phyloP scores from a whole-genome alignment of 2,113 vertebrate species.

The Phocoena phocoena region DNA sequence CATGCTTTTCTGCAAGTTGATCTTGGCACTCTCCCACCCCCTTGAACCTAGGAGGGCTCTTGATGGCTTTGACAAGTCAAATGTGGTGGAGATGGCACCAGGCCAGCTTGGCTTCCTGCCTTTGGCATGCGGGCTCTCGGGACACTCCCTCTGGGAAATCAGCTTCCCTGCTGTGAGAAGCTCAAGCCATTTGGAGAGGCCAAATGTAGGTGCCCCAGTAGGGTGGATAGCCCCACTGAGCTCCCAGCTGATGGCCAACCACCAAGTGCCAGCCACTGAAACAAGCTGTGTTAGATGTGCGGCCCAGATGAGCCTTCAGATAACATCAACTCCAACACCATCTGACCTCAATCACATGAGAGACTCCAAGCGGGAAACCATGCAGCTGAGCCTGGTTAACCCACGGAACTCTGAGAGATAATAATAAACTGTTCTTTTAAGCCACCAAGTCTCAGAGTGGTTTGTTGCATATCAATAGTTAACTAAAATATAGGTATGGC shows the following conservation, averaged over 20 bases:
- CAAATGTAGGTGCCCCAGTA: background rate
- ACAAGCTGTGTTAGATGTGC: background rate
- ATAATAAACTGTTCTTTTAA: background rate
- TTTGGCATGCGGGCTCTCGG: background rate
- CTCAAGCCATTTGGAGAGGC: background rate
- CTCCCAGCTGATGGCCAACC: background rate
- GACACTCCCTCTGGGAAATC: background rate
- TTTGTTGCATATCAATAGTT: background rate
- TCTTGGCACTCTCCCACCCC: background rate
- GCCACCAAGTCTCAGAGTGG: background rate
- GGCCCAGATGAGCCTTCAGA: background rate
- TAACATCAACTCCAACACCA: background rate
- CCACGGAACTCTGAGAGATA: background rate
- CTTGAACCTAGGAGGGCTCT: background rate
- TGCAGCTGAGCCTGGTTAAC: background rate
- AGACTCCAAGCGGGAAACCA: fast-evolving
- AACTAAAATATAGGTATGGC: background rate
- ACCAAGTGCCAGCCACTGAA: background rate
- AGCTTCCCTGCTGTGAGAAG: background rate
- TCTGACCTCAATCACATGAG: background rate
- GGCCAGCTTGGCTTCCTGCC: background rate
- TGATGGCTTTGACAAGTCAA: background rate
- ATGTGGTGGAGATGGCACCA: background rate
- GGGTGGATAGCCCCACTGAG: background rate
- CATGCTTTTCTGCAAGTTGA: background rate